Conservation (phyloP, 2,888 invertebrate species). For the Sinodicranocentrus sp. region DNA sequence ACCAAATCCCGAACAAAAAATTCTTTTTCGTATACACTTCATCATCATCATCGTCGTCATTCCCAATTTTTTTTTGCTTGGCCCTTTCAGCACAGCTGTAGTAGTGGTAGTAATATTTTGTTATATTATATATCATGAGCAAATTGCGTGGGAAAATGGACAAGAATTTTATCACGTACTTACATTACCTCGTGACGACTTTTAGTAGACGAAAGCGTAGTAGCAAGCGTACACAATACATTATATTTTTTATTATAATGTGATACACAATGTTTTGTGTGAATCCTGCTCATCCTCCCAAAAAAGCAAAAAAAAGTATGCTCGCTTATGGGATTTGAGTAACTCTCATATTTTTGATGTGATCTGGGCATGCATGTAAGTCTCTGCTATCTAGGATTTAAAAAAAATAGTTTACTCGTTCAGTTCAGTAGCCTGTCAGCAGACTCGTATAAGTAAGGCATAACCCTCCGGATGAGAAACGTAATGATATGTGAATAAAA, state of each 20-base stretch:
- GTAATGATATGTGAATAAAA: constrained; percentile 16
- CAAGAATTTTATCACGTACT: constrained; percentile 76
- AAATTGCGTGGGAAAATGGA: constrained; percentile 76
- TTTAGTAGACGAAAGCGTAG: neutral
- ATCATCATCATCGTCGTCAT: no score
- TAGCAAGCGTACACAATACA: neutral
- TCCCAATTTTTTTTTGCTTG: no score
- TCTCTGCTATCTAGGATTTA: neutral
- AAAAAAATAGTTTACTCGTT: no score
- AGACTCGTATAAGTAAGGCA: neutral
- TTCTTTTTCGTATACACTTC: no score
- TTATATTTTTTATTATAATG: constrained; percentile 1
- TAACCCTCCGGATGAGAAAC: neutral
- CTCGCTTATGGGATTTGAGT: no score
- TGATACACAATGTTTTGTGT: constrained; percentile 1
- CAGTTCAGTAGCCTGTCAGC: constrained; percentile 18
- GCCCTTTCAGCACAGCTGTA: no score
- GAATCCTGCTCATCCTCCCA: neutral
- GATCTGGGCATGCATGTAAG: constrained; percentile 1
- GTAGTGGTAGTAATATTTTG: no score
- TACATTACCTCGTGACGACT: constrained; percentile 34
- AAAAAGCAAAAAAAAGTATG: neutral
- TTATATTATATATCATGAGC: constrained; percentile 64
- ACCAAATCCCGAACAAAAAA: no score
- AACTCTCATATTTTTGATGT: neutral